Evolutionary conservation across 2,888 invertebrate species (phyloP), one percentile per base, ranked within the genome.

Genomic region (Lacanobia oleracea): DNA sequence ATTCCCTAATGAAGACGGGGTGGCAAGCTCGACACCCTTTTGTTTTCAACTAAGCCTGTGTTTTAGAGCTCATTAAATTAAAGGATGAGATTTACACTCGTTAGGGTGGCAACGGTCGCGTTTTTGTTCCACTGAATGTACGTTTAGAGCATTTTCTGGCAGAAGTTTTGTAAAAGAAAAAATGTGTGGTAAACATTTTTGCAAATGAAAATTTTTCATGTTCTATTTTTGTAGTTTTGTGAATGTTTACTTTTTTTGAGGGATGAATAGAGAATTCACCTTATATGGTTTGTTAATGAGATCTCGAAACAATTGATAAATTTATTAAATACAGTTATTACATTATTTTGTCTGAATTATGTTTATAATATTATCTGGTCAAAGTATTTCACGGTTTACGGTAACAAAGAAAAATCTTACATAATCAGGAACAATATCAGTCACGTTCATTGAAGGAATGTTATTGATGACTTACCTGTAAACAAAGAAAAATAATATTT

Each of bases 41-140:
- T 95, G 94, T 95, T 93, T 90, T 86, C 86, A 84, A 88, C 87
- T 83, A 87, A 88, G 91, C 88, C 93, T 94, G 94, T 92, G 91
- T 94, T 94, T 94, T 92, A 94, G 93, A 91, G 93, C 93, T 94
- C 94, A 94, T 95, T 95, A 94, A 92, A 93, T 93, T 92, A 93
- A 91, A 92, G 88, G 90, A 90, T 90, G 89, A 88, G 92, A 91
- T 92, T 93, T 91, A 91, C 91, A 92, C 91, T 93, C 92, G 90
- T 91, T 92, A 89, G 82, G 76, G 83, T 84, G 73, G 84, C 85
- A 86, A 73, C 68, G 65, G 86, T 74, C 65, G 63, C 74, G 86
- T 86, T 89, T 90, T 88, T 87, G 90, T 87, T 79, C 77, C 72
- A 75, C 67, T 77, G 80, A 79, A 81, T 74, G 75, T 78, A 81